Conservation (phyloP, 2,797 vertebrate species). For the Morus bassanus region DNA sequence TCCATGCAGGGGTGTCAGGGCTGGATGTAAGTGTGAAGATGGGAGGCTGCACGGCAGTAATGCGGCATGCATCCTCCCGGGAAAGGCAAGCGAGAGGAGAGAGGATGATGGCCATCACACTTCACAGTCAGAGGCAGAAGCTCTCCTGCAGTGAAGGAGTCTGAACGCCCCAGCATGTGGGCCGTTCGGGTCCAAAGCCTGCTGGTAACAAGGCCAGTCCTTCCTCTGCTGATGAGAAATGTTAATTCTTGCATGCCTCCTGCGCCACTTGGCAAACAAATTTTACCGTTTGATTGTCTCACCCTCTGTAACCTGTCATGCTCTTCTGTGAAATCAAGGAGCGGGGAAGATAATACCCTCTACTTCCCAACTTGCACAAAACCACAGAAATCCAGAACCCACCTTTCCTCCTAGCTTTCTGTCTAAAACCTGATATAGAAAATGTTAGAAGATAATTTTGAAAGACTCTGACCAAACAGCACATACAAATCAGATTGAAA, state of each 20-base stretch:
- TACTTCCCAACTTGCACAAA: neutral
- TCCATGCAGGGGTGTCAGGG: neutral
- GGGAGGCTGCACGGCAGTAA: neutral
- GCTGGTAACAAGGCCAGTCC: neutral
- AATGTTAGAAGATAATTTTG: neutral
- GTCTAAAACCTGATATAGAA: neutral
- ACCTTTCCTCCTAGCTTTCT: neutral
- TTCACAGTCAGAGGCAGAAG: neutral
- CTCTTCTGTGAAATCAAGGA: neutral
- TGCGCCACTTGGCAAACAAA: neutral
- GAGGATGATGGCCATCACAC: neutral
- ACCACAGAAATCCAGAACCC: neutral
- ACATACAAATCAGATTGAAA: neutral
- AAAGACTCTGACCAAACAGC: neutral
- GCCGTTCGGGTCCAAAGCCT: accelerated
- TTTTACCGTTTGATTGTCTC: neutral
- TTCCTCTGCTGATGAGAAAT: neutral
- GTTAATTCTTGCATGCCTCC: neutral
- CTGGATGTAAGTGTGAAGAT: neutral
- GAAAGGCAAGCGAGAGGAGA: accelerated
- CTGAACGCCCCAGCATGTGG: too few species aligned
- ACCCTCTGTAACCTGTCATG: accelerated
- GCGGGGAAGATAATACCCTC: neutral
- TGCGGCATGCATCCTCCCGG: accelerated
- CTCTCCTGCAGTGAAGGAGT: neutral